Base-by-base conservation (phyloP, 2,888 invertebrate genomes). In the Timema cristinae region DNA sequence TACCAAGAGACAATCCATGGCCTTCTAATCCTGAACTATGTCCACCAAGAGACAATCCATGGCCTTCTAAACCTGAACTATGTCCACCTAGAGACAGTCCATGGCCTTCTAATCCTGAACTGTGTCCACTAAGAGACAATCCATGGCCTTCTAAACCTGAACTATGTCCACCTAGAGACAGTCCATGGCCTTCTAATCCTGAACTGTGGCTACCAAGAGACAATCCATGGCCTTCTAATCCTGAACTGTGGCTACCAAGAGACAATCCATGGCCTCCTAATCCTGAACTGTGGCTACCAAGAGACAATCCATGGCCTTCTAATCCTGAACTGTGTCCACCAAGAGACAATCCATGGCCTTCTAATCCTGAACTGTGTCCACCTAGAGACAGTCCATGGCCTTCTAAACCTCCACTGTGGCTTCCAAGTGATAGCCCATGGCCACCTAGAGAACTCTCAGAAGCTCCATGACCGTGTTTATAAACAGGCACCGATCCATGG, bases 401-500 rank as follows among this genome's bases (percentile, higher is more conserved):
- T 32, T 67, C 70, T 7, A 67, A 32, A 13, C 51, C 51, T 11
- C 51, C 66, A 7, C 54, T 66, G 50, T 63, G 52, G n/a, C 66
- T 61, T 59, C 56, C 71, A 10, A 71, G 68, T 11, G 56, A 59
- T n/a, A 32, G 50, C 1, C 71, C 66, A 59, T 68, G 67, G 32
- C 71, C 49, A 15, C 59, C 71, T 48, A 68, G 68, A 61, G 52
- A 51, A 15, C 67, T 54, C 47, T 67, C 70, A 50, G 50, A 67
- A 15, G 54, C 68, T 47, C 70, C 81, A 81, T 52, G 81, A 16
- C 72, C 70, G 51, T 70, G 52, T 67, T 70, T 66, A 15, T 67
- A n/a, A 16, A 80, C 74, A 32, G 78, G 77, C 49, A 79, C 76
- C 1, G 77, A 77, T 11, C 76, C 76, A 52, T 79, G 77, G 75